A percentile compares a stretch with the other conserved stretches of the same genome.
These are phyloP conservation scores for Ceratina calcarata DNA, from an alignment of 1,140 invertebrate species.

Conservation along the genomic window DNA sequence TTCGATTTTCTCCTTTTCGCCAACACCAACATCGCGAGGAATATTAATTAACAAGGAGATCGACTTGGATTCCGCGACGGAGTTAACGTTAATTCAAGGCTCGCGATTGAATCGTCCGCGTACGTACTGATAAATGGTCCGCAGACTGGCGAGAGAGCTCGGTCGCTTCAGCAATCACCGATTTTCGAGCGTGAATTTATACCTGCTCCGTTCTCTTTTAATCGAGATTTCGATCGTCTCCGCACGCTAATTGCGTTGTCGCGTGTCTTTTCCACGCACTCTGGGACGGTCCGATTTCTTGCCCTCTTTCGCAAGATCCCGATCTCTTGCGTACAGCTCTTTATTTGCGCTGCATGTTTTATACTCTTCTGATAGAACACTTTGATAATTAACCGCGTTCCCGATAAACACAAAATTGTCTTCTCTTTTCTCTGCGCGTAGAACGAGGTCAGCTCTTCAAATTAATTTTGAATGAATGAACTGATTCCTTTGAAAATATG, in stretches of 20 bases:
- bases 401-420: too few relatives aligned
- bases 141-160: neutral
- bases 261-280: neutral
- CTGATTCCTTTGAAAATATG: too few relatives aligned
- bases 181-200: conserved; percentile 30
- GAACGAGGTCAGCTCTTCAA: too few relatives aligned
- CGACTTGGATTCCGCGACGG: conserved; percentile 56
- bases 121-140: conserved; percentile 55
- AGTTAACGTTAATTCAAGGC: conserved; percentile 62
- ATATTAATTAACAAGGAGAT: conserved; percentile 68
- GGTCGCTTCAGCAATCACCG: neutral
- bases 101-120: conserved; percentile 59
- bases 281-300: neutral
- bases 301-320: neutral
- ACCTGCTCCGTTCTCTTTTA: neutral
- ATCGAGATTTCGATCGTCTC: conserved; percentile 1
- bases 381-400: too few relatives aligned
- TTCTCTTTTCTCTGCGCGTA: neutral
- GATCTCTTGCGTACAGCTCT: neutral
- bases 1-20: conserved; percentile 7
- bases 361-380: too few relatives aligned
- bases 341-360: neutral
- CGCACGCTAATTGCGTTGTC: conserved; percentile 6
- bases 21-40: conserved; percentile 26
- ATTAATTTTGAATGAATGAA: too few relatives aligned